Evolutionary conservation across 2,113 vertebrate species (phyloP).

Genomic region (Esox niger): DNA sequence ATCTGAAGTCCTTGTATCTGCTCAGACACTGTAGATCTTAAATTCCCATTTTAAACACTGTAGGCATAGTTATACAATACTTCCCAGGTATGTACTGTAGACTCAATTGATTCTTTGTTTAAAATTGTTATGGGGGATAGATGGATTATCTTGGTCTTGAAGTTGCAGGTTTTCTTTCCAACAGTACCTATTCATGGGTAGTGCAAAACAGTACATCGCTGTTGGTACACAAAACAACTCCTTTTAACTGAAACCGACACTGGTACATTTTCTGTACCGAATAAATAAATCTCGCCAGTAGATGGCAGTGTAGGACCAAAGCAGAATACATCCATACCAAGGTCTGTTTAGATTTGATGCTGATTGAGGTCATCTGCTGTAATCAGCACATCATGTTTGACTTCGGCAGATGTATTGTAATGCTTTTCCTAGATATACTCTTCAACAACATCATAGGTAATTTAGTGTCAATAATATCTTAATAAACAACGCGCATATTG

Average conservation of each 20-base stretch:
- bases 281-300: conserved; percentile 51
- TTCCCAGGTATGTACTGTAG: conserved; percentile 20
- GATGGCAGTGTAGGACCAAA: conserved; percentile 54
- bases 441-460: not conserved
- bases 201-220: not conserved
- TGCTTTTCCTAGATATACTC: not conserved
- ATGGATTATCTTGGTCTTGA: conserved; percentile 6
- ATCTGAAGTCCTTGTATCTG: not conserved
- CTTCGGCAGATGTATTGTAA: not conserved
- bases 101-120: conserved; percentile 37
- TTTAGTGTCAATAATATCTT: not conserved
- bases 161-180: not conserved
- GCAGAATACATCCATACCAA: not conserved
- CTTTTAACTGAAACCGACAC: not conserved
- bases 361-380: not conserved
- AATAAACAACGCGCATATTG: not conserved
- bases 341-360: not conserved
- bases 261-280: conserved; percentile 2
- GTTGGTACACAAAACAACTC: not conserved
- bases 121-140: not conserved
- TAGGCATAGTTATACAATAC: conserved; percentile 33
- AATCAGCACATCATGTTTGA: not conserved
- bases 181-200: not conserved
- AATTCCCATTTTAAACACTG: conserved; percentile 40
- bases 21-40: conserved; percentile 22